A percentile compares a stretch with the other conserved stretches of the same genome.
phyloP scores from a whole-genome alignment of 2,797 vertebrate species.

The Micrastur ruficollis region DNA sequence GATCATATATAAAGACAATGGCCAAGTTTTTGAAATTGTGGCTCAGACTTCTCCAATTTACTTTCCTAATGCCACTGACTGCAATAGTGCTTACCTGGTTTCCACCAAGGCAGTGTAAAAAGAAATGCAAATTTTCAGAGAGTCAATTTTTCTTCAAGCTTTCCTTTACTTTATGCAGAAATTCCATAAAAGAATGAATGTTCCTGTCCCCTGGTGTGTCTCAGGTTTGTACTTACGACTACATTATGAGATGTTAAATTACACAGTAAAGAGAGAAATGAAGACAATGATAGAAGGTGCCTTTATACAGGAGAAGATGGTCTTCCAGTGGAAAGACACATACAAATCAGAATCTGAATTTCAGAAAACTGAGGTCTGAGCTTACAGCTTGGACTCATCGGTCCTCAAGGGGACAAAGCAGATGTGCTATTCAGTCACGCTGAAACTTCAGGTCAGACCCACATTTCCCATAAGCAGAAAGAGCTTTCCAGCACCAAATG shows the following conservation, averaged over 20 bases:
- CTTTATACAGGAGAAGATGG: neutral
- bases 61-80: neutral
- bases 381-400: neutral
- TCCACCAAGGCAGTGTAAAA: neutral
- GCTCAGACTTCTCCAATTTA: neutral
- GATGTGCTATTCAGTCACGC: accelerated
- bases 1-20: neutral
- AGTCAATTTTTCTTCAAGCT: neutral
- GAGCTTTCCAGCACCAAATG: neutral
- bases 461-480: neutral
- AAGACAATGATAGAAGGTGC: neutral
- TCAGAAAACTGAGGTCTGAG: neutral
- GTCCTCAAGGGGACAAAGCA: neutral
- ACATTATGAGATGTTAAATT: neutral
- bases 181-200: neutral
- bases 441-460: neutral
- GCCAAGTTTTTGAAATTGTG: neutral
- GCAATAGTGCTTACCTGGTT: neutral
- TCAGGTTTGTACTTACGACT: neutral
- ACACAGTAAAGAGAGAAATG: neutral
- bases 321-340: neutral
- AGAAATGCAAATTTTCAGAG: neutral
- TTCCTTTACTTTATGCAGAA: neutral
- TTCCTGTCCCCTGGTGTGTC: neutral
- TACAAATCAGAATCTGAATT: neutral